Evolutionary conservation across 2,797 vertebrate species (phyloP).

Genomic region (Clarias pachynema): DNA sequence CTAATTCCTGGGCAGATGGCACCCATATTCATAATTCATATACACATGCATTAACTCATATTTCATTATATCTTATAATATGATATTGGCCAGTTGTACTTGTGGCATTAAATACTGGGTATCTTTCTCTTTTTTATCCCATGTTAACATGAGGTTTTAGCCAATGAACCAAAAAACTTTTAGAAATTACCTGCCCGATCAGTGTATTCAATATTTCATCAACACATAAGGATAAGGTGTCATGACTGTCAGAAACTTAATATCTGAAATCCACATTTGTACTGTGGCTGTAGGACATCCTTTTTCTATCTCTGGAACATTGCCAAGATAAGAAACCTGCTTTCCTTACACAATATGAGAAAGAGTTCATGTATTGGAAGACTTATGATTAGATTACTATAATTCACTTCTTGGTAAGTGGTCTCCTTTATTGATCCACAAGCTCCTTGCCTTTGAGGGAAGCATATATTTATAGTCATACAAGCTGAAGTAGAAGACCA

Average conservation of each 20-base stretch:
- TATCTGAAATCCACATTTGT: background rate
- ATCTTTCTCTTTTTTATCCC: background rate
- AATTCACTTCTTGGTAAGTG: background rate
- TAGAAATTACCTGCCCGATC: background rate
- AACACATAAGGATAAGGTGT: background rate
- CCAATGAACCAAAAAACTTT: background rate
- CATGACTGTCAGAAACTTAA: background rate
- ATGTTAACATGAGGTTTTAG: background rate
- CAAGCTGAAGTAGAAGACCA: background rate
- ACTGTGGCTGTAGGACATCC: background rate
- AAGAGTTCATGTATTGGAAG: conserved; percentile 12
- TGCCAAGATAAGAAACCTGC: background rate
- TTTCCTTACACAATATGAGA: background rate
- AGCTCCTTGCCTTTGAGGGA: background rate
- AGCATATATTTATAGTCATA: background rate
- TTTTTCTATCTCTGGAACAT: background rate
- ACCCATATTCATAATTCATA: background rate
- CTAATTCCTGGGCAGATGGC: background rate
- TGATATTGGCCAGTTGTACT: background rate
- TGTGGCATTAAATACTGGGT: background rate
- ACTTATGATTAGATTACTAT: conserved; percentile 4
- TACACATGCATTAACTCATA: background rate
- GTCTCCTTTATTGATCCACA: background rate
- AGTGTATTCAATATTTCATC: background rate
- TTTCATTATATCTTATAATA: too few relatives aligned